Evolutionary conservation across 2,888 invertebrate genomes (phyloP).

Genomic region (Branchipolynoe longqiensis): DNA sequence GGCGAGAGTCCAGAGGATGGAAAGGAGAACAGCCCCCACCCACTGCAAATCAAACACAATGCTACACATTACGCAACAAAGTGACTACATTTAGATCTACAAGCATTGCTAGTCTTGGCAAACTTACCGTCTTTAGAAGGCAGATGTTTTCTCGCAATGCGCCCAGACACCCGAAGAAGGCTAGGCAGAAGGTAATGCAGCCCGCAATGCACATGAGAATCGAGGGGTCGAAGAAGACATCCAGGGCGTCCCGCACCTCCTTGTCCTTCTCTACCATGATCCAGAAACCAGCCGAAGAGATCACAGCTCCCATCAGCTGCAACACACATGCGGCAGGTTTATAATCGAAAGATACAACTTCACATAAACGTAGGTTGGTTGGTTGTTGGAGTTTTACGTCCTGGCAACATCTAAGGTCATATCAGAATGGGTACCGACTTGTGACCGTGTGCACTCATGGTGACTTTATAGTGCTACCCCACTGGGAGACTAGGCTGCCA

Average conservation of each 20-base stretch:
- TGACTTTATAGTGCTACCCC: too few species aligned
- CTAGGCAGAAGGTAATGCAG: constrained; percentile 72
- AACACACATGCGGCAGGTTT: background rate
- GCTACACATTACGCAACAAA: too few species aligned
- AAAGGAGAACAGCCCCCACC: too few species aligned
- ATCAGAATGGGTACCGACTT: too few species aligned
- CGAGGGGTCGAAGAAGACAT: constrained; percentile 79
- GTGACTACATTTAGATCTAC: too few species aligned
- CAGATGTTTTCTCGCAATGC: constrained; percentile 77
- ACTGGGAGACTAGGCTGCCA: too few species aligned
- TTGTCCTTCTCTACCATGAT: constrained; percentile 76
- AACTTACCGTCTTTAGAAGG: constrained; percentile 76
- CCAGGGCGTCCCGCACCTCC: constrained; percentile 75
- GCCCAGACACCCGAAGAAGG: constrained; percentile 77
- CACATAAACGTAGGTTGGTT: background rate
- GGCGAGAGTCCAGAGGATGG: too few species aligned
- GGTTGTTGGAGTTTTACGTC: background rate
- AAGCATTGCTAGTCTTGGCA: background rate
- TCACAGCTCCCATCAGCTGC: constrained; percentile 73
- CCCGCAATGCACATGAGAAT: constrained; percentile 76
- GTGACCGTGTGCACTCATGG: too few species aligned
- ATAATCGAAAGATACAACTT: background rate
- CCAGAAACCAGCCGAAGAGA: constrained; percentile 74
- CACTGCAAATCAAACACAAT: too few species aligned
- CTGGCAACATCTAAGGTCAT: too few species aligned